A percentile compares a stretch with the other conserved stretches of the same genome.
phyloP scores from a whole-genome alignment of 92 coral and sea anemone genomes.

The Heliopora coerulea region DNA sequence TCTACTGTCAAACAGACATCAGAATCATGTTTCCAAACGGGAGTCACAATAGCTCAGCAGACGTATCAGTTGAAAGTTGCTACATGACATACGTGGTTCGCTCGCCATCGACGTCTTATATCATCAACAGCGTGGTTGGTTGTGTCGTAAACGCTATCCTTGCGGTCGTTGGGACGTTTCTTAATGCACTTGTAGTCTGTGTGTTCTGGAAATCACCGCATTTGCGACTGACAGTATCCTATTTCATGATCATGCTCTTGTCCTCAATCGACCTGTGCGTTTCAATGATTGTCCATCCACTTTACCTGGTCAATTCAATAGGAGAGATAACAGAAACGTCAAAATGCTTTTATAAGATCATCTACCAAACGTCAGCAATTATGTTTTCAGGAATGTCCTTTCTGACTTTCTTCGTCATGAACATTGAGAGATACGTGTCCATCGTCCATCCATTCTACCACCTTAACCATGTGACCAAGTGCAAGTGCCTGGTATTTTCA shows the following conservation, averaged over 20 bases:
- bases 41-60: neutral
- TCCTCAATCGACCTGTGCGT: constrained; percentile 26
- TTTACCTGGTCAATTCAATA: constrained; percentile 26
- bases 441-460: constrained; percentile 35
- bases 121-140: constrained; percentile 15
- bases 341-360: constrained; percentile 14
- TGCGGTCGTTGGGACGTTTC: constrained; percentile 18
- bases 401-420: constrained; percentile 25
- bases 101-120: constrained; percentile 22
- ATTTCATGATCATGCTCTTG: constrained; percentile 32
- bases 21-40: neutral
- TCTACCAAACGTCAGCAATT: constrained; percentile 17
- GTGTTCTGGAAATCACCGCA: constrained; percentile 33
- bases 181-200: constrained; percentile 26
- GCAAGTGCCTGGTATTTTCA: constrained; percentile 6
- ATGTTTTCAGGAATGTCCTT: constrained; percentile 31
- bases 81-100: constrained; percentile 22
- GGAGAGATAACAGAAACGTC: constrained; percentile 12
- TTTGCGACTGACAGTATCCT: constrained; percentile 20
- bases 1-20: no score
- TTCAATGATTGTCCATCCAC: constrained; percentile 15
- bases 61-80: constrained; percentile 10
- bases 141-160: constrained; percentile 28
- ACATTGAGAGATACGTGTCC: constrained; percentile 27
- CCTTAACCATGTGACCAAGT: constrained; percentile 17